Evolutionary conservation across 2,113 vertebrate genomes (phyloP).

Genomic region (Spilogale gracilis): DNA sequence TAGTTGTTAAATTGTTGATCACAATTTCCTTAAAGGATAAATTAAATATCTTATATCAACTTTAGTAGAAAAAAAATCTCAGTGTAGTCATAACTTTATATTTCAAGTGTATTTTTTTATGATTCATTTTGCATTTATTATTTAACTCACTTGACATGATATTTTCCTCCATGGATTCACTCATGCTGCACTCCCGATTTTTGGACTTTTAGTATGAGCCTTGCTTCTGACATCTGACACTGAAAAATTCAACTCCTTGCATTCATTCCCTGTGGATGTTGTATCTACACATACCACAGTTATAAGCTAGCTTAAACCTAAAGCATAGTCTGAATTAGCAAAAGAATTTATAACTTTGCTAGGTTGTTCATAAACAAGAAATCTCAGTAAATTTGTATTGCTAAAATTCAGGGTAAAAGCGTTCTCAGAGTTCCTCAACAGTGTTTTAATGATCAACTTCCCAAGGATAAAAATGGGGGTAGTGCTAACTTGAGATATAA

Average conservation of each 20-base stretch:
- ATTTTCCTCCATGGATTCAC: not conserved
- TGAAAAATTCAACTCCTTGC: not conserved
- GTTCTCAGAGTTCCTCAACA: not conserved
- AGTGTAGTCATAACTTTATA: not conserved
- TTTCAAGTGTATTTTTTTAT: not conserved
- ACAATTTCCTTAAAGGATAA: slow-evolving; percentile 19
- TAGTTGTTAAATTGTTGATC: slow-evolving; percentile 20
- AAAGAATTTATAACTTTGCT: not conserved
- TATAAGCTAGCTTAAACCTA: not conserved
- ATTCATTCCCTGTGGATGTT: not conserved
- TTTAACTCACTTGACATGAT: not conserved
- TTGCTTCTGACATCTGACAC: not conserved
- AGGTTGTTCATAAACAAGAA: not conserved
- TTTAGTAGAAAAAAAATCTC: not conserved
- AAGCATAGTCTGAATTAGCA: not conserved
- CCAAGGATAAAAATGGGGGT: not conserved
- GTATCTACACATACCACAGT: not conserved
- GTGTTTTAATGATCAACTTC: not conserved
- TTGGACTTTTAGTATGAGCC: not conserved
- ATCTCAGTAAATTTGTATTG: not conserved
- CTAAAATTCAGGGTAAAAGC: not conserved
- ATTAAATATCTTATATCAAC: not conserved
- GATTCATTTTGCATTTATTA: not conserved
- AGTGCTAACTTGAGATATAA: not conserved
- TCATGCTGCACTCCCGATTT: not conserved